Evolutionary conservation across 2,113 vertebrate species (phyloP).

Genomic region (Calyptommatus sinebrachiatus): DNA sequence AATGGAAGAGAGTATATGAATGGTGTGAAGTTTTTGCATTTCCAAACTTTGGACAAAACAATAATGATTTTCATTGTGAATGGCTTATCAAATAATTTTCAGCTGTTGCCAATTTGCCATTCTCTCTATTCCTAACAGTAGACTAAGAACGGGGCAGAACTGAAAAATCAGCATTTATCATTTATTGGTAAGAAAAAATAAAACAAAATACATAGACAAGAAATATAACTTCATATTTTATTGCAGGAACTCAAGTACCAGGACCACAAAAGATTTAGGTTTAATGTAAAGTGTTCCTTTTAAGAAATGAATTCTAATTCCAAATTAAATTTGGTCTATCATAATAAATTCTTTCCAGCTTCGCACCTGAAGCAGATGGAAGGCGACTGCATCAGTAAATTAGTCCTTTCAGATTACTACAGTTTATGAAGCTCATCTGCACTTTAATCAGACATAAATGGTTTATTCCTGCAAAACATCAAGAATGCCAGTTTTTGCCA

Average conservation of each 20-base stretch:
- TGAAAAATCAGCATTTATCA: slow-evolving; percentile 6
- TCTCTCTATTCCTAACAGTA: no score
- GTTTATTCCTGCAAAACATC: slow-evolving; percentile 62
- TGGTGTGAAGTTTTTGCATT: no score
- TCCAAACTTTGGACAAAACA: no score
- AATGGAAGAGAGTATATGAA: no score
- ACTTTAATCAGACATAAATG: slow-evolving; percentile 70
- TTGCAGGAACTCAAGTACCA: neutral
- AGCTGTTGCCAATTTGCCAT: no score
- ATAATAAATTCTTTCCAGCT: slow-evolving; percentile 49
- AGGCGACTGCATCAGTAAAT: slow-evolving; percentile 55
- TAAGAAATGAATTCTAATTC: slow-evolving; percentile 33
- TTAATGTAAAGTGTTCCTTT: neutral
- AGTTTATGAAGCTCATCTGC: slow-evolving; percentile 64
- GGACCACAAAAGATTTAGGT: neutral
- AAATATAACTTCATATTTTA: no score
- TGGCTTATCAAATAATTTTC: no score
- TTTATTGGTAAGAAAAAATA: slow-evolving; percentile 14
- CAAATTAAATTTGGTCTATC: slow-evolving; percentile 47
- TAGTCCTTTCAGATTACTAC: slow-evolving; percentile 62
- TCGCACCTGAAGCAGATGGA: slow-evolving; percentile 68
- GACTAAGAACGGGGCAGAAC: no score
- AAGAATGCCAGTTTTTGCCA: slow-evolving; percentile 58
- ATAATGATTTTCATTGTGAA: no score
- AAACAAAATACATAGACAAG: neutral